Evolutionary conservation across 2,113 vertebrate genomes (phyloP).

Genomic region (Nymphicus hollandicus): DNA sequence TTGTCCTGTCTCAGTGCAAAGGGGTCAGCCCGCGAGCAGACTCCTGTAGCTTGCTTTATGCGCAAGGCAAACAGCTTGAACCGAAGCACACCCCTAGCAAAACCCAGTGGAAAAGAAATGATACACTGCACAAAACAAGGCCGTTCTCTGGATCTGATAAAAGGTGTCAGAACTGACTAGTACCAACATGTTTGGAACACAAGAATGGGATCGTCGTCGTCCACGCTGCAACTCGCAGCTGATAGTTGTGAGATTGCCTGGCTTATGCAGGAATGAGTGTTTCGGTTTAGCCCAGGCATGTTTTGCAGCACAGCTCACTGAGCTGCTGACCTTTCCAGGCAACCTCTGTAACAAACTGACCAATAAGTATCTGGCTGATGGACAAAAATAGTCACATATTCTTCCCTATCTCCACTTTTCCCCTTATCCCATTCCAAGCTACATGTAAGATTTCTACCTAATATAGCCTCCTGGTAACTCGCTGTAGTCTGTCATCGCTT

Average conservation of each 20-base stretch:
- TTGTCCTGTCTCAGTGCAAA: slow-evolving; percentile 60
- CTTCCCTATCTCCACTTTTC: slow-evolving; percentile 26
- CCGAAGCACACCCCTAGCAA: not conserved
- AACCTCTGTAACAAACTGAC: slow-evolving; percentile 67
- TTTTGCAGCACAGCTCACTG: slow-evolving; percentile 56
- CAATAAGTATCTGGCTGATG: slow-evolving; percentile 59
- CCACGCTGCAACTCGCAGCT: slow-evolving; percentile 24
- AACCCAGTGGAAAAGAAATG: not conserved
- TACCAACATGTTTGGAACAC: slow-evolving; percentile 41
- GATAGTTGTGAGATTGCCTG: slow-evolving; percentile 58
- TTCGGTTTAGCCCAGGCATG: slow-evolving; percentile 66
- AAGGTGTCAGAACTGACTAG: slow-evolving; percentile 66
- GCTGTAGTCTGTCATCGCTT: slow-evolving; percentile 48
- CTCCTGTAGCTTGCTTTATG: slow-evolving; percentile 5
- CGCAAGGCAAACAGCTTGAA: slow-evolving; percentile 36
- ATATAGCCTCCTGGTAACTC: slow-evolving; percentile 38
- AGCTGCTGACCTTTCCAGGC: slow-evolving; percentile 69
- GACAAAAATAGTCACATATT: slow-evolving; percentile 64
- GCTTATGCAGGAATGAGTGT: slow-evolving; percentile 42
- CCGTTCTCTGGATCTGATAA: slow-evolving; percentile 50
- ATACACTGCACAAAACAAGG: slow-evolving; percentile 50
- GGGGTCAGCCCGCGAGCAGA: slow-evolving; percentile 52
- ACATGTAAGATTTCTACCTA: slow-evolving; percentile 49
- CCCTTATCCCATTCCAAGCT: slow-evolving; percentile 31
- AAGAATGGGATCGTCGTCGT: slow-evolving; percentile 16